Evolutionary conservation across 2,888 invertebrate genomes (phyloP).

Genomic region (Orthonevra nobilis): DNA sequence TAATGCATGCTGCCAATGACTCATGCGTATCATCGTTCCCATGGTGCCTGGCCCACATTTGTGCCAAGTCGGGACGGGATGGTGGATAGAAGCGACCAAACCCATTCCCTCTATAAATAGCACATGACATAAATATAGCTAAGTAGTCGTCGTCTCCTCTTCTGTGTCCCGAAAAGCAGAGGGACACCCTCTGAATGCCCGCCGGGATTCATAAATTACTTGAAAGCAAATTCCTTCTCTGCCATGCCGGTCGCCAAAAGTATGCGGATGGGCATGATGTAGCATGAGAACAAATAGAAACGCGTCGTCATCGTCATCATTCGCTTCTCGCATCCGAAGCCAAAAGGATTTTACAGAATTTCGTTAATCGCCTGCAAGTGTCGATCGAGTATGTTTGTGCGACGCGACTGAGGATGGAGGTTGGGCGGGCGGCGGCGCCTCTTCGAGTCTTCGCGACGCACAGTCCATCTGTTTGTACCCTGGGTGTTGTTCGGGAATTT

Average conservation of each 20-base stretch:
- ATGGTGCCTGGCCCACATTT: conserved; percentile 54
- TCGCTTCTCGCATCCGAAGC: conserved; percentile 45
- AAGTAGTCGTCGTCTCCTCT: conserved; percentile 23
- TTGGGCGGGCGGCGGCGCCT: conserved; percentile 38
- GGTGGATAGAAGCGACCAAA: conserved; percentile 22
- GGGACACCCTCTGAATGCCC: conserved; percentile 22
- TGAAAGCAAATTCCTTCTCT: conserved; percentile 52
- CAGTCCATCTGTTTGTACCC: conserved; percentile 47
- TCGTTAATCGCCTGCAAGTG: conserved; percentile 63
- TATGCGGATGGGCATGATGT: conserved; percentile 67
- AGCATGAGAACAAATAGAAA: conserved; percentile 66
- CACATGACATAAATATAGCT: conserved; percentile 63
- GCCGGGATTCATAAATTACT: conserved; percentile 62
- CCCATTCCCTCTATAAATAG: conserved; percentile 65
- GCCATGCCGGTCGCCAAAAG: conserved; percentile 64
- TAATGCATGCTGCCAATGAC: conserved; percentile 66
- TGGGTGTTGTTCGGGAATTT: conserved; percentile 43
- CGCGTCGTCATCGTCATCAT: conserved; percentile 56
- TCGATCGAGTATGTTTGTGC: conserved; percentile 38
- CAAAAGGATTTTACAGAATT: conserved; percentile 61
- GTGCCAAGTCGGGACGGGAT: conserved; percentile 29
- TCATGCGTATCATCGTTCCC: conserved; percentile 47
- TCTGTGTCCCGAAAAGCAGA: conserved; percentile 25
- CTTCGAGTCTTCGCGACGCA: conserved; percentile 24
- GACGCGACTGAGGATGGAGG: neutral